phyloP scores from a whole-genome alignment of 1,140 invertebrate genomes.

The Helicoverpa zea region DNA sequence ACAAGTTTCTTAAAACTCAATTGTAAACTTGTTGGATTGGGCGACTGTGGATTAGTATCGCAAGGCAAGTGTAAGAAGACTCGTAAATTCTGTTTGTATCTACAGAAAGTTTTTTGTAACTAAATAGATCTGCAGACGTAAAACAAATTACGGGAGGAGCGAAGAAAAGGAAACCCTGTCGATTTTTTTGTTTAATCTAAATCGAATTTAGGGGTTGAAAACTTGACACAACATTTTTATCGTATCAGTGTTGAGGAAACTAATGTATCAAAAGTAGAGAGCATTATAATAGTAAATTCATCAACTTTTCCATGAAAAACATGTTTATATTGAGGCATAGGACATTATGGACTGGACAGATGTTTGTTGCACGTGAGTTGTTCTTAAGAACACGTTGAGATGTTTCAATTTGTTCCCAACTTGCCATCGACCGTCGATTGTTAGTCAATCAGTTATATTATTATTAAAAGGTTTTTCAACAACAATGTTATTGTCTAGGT shows the following conservation, averaged over 20 bases:
- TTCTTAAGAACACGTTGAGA: background rate
- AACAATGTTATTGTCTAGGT: background rate
- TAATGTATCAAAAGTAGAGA: background rate
- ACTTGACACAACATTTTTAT: no score
- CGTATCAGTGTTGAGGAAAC: no score
- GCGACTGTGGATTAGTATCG: conserved; percentile 15
- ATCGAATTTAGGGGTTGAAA: background rate
- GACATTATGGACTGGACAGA: background rate
- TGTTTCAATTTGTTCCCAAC: conserved; percentile 1
- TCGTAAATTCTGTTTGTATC: background rate
- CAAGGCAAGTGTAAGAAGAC: background rate
- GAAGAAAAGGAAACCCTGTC: background rate
- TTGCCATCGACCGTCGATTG: background rate
- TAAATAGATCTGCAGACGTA: conserved; percentile 10
- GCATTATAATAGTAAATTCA: background rate
- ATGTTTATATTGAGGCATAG: conserved; percentile 3
- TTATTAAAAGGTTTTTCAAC: conserved; percentile 4
- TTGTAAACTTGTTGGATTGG: conserved; percentile 32
- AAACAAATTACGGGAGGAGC: conserved; percentile 14
- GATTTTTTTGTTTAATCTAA: background rate
- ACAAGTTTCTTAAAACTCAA: conserved; percentile 47
- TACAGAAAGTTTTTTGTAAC: conserved; percentile 12
- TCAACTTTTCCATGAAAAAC: background rate
- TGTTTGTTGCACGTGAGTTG: background rate
- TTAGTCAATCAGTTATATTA: background rate